A percentile compares a stretch with the other conserved stretches of the same genome.
Evolutionary conservation across 2,797 vertebrate genomes (phyloP).

Genomic region (Labeo calbasu): DNA sequence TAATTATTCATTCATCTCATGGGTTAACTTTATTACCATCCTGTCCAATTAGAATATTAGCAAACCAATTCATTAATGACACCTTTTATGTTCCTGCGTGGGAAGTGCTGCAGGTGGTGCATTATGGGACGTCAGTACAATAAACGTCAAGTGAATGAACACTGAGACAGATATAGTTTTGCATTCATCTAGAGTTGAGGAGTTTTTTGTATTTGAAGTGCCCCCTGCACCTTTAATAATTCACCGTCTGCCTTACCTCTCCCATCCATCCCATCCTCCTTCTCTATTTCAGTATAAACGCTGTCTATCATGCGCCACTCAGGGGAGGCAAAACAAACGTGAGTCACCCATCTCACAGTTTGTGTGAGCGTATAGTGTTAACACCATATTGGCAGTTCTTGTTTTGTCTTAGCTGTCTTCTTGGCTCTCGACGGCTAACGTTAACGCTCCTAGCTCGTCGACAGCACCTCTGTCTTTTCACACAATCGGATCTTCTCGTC

Average conservation of each 20-base stretch:
- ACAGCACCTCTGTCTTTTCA: conserved; percentile 21
- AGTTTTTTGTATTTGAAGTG: conserved; percentile 52
- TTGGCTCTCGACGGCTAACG: neutral
- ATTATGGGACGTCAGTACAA: conserved; percentile 64
- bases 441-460: neutral
- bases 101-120: conserved; percentile 68
- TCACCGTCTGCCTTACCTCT: conserved; percentile 60
- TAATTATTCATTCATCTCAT: conserved; percentile 69
- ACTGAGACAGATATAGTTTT: conserved; percentile 64
- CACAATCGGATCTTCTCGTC: conserved; percentile 10
- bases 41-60: conserved; percentile 88
- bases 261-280: conserved; percentile 31
- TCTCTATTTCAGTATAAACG: conserved; percentile 37
- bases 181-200: conserved; percentile 66
- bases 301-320: conserved; percentile 19
- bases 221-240: conserved; percentile 69
- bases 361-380: conserved; percentile 4
- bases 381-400: conserved; percentile 31
- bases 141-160: conserved; percentile 62
- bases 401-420: conserved; percentile 15
- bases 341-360: conserved; percentile 19
- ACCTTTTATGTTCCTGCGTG: conserved; percentile 68
- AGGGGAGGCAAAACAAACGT: conserved; percentile 7
- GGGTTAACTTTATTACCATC: conserved; percentile 85
- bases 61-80: conserved; percentile 83